Conservation (phyloP, 2,113 vertebrate genomes). For the Gnathonemus echidnorhynchus region DNA sequence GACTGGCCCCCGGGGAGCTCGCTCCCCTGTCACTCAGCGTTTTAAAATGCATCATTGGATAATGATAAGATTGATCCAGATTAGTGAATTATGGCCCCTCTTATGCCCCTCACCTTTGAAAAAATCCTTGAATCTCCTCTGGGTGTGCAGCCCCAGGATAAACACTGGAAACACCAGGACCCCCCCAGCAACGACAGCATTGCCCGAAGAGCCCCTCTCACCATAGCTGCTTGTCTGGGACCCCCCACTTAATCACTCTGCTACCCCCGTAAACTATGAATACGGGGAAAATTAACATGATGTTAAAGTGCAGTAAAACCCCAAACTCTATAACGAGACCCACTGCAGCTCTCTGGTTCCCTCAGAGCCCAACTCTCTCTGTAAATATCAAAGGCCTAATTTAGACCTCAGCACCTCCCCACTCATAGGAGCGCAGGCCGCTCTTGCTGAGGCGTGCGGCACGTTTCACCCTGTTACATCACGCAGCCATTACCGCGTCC, state of each 20-base stretch:
- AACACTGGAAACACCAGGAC: not conserved
- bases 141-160: not conserved
- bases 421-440: not conserved
- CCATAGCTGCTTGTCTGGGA: not conserved
- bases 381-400: not conserved
- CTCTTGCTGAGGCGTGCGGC: not conserved
- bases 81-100: not conserved
- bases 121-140: not conserved
- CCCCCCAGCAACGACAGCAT: not conserved
- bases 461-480: slow-evolving; percentile 5
- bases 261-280: not conserved
- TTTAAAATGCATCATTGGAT: not conserved
- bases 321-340: not conserved
- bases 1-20: not conserved
- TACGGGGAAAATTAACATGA: not conserved
- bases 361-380: not conserved
- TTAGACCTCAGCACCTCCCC: not conserved
- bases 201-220: not conserved
- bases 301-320: not conserved
- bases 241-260: not conserved
- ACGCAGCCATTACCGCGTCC: not conserved
- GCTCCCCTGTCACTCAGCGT: not conserved
- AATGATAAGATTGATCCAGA: not conserved
- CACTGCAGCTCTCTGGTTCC: not conserved
- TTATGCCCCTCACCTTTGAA: not conserved